Base-by-base conservation (phyloP, 2,113 vertebrate genomes). In the Tonatia bakeri region DNA sequence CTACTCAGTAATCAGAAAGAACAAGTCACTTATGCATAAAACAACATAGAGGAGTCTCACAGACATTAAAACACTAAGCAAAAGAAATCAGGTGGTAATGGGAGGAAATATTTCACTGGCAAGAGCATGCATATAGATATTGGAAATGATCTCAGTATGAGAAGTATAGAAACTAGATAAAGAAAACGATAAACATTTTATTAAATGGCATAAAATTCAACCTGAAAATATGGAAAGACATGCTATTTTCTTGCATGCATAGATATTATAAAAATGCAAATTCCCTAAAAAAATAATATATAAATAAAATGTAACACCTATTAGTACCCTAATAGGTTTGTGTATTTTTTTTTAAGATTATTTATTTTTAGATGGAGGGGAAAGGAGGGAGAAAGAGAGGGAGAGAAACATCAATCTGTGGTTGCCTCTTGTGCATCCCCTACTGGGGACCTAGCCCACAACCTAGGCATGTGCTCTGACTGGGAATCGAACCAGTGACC, bases 221-320 rank as follows among this genome's bases (percentile, higher is more conserved):
- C 65, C 87, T 84, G 45, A 94, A 95, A 95, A 87, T 76, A 75
- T 22, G 77, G 19, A 82, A 89, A 91, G 65, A 86, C 16, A 59
- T n/a, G 47, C 9, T 79, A 79, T 92, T 69, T 85, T 91, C 65
- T 89, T 94, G 59, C 38, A 77, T 70, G 93, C 20, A n/a, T 22
- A 87, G 14, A 22, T 65, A 87, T 84, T 85, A 81, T 52, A 81
- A 43, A 97, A 79, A 69, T 54, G 15, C 82, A 59, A 82, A 65
- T 50, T 85, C 38, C 76, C 26, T 89, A 33, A 94, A 81, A 81
- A 69, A 76, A 79, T 90, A 90, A 83, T 33, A 86, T 26, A 38
- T 70, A 91, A 77, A 84, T 90, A 33, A 31, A 84, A 85, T n/a
- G 10, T 65, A 89, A 54, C 28, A 91, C 54, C 75, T 86, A 91